These are phyloP conservation scores for Camelus bactrianus DNA, from an alignment of 2,113 vertebrate genomes.

Conservation along the genomic window DNA sequence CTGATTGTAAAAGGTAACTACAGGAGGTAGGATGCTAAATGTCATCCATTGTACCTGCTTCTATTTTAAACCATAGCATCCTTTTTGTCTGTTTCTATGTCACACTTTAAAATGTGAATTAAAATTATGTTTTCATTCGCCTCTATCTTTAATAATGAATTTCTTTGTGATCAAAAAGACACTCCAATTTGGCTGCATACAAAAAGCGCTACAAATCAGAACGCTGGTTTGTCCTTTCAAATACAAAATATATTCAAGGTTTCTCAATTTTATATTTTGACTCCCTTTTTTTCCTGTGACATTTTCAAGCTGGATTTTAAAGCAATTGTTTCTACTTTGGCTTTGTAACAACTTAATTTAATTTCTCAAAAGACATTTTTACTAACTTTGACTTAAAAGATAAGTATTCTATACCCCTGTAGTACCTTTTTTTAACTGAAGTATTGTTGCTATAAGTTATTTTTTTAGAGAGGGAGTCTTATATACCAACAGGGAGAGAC, in stretches of 20 bases:
- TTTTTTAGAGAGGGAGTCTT: neutral
- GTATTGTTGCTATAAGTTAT: no score
- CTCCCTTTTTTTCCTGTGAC: neutral
- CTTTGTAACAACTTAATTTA: neutral
- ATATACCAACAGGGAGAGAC: neutral
- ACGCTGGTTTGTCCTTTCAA: constrained; percentile 1
- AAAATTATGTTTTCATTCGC: constrained; percentile 42
- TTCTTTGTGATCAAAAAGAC: neutral
- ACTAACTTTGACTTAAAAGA: constrained; percentile 50
- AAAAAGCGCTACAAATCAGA: constrained; percentile 10
- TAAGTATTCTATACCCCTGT: neutral
- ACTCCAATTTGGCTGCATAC: neutral
- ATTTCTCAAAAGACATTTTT: constrained; percentile 40
- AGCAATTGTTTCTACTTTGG: constrained; percentile 20
- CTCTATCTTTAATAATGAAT: neutral
- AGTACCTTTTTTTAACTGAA: neutral
- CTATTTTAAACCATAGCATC: neutral
- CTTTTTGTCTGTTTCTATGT: constrained; percentile 12
- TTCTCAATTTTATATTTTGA: constrained; percentile 50
- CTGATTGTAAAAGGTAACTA: neutral
- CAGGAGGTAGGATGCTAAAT: neutral
- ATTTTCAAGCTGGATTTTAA: constrained; percentile 56
- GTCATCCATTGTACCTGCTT: neutral
- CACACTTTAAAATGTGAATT: constrained; percentile 32
- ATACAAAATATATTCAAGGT: neutral